Conservation (phyloP, 1,140 invertebrate genomes). For the Caenorhabditis remanei region DNA sequence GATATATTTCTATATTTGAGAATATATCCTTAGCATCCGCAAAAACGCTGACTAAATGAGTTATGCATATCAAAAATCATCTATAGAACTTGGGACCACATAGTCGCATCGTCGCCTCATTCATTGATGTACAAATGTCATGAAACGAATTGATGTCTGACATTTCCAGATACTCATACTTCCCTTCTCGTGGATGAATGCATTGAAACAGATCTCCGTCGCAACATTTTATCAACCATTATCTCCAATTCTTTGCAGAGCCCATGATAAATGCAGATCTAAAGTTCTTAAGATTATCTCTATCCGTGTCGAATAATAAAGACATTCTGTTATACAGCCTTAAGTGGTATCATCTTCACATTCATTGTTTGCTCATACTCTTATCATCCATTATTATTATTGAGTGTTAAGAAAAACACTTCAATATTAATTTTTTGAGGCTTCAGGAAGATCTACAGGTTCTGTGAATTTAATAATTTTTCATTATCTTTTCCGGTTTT, state of each 20-base stretch:
- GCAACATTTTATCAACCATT: background rate
- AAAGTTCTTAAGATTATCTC: background rate
- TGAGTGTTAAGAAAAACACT: no score
- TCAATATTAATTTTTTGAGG: no score
- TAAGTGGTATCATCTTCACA: background rate
- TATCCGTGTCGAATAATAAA: constrained; percentile 30
- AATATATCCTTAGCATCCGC: background rate
- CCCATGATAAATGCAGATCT: constrained; percentile 17
- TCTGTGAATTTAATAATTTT: no score
- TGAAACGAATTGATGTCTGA: constrained; percentile 26
- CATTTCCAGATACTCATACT: constrained; percentile 50
- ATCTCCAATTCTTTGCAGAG: background rate
- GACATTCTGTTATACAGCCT: constrained; percentile 28
- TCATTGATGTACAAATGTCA: background rate
- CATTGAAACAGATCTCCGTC: background rate
- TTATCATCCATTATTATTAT: background rate
- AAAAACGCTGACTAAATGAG: background rate
- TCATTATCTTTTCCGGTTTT: background rate
- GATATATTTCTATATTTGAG: background rate
- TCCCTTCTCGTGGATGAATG: constrained; percentile 26
- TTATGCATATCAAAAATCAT: constrained; percentile 41
- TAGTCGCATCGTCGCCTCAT: background rate
- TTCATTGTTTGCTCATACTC: background rate
- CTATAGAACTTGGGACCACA: background rate
- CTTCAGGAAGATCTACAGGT: no score